phyloP scores from a whole-genome alignment of 2,888 invertebrate genomes.

The Graphium colonna region DNA sequence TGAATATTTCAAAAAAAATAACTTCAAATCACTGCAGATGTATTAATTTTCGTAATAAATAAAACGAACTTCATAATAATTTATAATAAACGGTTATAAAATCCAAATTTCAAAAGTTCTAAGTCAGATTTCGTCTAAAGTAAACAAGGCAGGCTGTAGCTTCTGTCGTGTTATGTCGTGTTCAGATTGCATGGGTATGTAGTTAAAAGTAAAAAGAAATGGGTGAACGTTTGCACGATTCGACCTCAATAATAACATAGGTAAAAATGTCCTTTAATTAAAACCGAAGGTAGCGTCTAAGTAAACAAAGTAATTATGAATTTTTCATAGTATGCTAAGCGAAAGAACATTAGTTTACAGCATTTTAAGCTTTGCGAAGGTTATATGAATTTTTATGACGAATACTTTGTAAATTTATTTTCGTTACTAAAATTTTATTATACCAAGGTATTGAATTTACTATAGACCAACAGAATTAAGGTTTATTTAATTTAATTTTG shows the following conservation, averaged over 20 bases:
- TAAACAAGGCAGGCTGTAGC: conserved; percentile 1
- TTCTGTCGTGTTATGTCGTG: conserved; percentile 3
- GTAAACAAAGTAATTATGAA: conserved; percentile 17
- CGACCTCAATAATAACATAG: conserved; percentile 21
- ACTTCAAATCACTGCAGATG: no score
- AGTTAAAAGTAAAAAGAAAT: conserved; percentile 8
- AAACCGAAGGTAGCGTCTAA: conserved; percentile 20
- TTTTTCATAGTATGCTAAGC: conserved; percentile 5
- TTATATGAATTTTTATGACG: neutral
- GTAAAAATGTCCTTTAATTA: conserved; percentile 21
- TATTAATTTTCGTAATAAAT: no score
- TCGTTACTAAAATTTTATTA: neutral
- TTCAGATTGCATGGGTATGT: conserved; percentile 20
- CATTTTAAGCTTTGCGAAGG: neutral
- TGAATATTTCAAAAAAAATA: no score
- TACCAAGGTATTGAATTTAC: no score
- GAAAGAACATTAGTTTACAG: neutral
- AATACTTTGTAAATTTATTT: neutral
- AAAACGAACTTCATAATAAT: no score
- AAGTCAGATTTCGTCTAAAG: neutral
- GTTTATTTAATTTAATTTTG: no score
- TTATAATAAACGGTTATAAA: no score
- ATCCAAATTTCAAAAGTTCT: no score
- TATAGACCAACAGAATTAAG: no score
- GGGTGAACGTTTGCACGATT: conserved; percentile 21